Percentiles rank a stretch among this genome's conserved stretches.
These are phyloP conservation scores for Vannuccia rotundouncinata DNA, from an alignment of 2,888 invertebrate genomes.

Conservation along the genomic window DNA sequence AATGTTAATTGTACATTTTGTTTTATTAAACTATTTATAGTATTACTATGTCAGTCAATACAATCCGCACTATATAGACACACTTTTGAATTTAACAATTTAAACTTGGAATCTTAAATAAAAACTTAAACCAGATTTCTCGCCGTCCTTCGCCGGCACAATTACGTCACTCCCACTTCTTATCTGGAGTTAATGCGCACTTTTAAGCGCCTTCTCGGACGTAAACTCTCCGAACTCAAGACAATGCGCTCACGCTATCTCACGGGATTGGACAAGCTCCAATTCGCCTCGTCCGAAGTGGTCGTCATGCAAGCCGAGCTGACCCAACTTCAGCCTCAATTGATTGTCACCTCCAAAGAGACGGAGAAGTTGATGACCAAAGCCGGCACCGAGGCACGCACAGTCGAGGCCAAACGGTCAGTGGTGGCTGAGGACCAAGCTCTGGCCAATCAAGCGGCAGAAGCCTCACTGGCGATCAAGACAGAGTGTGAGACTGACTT, in stretches of 20 bases:
- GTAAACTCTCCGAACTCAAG: slow-evolving; percentile 52
- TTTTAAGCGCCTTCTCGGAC: slow-evolving; percentile 53
- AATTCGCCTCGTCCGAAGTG: slow-evolving; percentile 41
- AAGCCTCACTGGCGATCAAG: slow-evolving; percentile 87
- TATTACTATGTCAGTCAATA: too few species aligned
- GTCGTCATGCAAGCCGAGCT: slow-evolving; percentile 54
- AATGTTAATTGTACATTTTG: too few species aligned
- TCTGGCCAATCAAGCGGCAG: slow-evolving; percentile 68
- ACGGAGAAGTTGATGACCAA: slow-evolving; percentile 57
- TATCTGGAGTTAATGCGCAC: slow-evolving; percentile 57
- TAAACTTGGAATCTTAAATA: too few species aligned
- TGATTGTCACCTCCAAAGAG: slow-evolving; percentile 56
- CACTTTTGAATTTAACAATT: too few species aligned
- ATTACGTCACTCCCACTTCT: slow-evolving; percentile 57
- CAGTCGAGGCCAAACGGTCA: slow-evolving; percentile 78
- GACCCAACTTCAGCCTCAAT: slow-evolving; percentile 54
- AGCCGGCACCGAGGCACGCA: slow-evolving; percentile 62
- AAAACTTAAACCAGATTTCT: slow-evolving; percentile 67
- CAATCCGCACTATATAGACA: too few species aligned
- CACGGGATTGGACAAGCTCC: slow-evolving; percentile 55
- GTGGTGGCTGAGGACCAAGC: slow-evolving; percentile 57
- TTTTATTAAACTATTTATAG: too few species aligned
- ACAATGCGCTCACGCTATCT: slow-evolving; percentile 64
- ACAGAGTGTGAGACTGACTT: slow-evolving; percentile 94
- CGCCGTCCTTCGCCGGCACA: slow-evolving; percentile 52